These are phyloP conservation scores for Gryon sp. DNA, from an alignment of 1,140 invertebrate species.

Conservation along the genomic window DNA sequence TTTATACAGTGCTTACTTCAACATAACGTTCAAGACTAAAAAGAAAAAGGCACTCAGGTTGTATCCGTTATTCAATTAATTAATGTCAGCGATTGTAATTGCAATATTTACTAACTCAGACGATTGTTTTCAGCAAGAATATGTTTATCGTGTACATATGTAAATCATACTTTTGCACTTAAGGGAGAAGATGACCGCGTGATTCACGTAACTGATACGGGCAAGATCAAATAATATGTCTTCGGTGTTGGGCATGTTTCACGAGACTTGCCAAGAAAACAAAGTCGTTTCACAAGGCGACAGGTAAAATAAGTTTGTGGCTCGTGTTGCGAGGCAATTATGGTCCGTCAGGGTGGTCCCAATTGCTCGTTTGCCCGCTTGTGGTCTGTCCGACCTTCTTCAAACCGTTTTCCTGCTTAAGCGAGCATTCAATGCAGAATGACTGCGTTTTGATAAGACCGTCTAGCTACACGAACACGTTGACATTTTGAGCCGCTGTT, in stretches of 20 bases:
- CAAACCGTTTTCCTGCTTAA: slow-evolving; percentile 52
- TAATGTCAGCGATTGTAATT: background rate
- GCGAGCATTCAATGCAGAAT: slow-evolving; percentile 25
- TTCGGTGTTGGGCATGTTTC: slow-evolving; percentile 43
- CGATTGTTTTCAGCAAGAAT: background rate
- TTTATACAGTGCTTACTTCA: too few species aligned
- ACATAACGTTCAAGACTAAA: too few species aligned
- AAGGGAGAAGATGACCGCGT: slow-evolving; percentile 11
- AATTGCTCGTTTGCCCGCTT: slow-evolving; percentile 49
- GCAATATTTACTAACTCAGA: too few species aligned
- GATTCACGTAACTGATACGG: slow-evolving; percentile 45
- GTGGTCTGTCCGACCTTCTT: slow-evolving; percentile 56
- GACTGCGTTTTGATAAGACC: slow-evolving; percentile 56
- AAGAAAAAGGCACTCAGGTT: too few species aligned
- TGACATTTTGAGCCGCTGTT: slow-evolving; percentile 37
- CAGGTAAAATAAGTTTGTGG: slow-evolving; percentile 58
- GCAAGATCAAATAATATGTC: slow-evolving; percentile 51
- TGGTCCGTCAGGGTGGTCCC: slow-evolving; percentile 57
- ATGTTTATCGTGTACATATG: background rate
- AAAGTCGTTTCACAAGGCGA: slow-evolving; percentile 56
- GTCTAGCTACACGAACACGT: slow-evolving; percentile 40
- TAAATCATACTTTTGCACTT: slow-evolving; percentile 34
- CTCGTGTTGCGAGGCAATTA: slow-evolving; percentile 61
- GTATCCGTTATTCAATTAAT: background rate
- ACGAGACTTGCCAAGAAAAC: slow-evolving; percentile 49